These are phyloP conservation scores for Dryas iulia DNA, from an alignment of 1,140 invertebrate genomes.

Conservation along the genomic window DNA sequence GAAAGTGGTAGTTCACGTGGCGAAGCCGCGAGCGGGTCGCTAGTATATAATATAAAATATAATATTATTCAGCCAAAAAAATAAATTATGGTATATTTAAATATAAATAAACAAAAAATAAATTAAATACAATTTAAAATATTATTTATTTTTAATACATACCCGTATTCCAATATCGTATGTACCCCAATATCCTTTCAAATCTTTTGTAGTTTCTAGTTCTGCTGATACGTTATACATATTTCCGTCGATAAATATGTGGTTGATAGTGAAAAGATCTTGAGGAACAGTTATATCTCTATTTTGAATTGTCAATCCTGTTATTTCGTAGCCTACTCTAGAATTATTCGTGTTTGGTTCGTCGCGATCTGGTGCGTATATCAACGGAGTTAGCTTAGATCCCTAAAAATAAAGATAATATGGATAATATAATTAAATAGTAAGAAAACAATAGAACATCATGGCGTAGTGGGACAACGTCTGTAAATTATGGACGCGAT, in stretches of 20 bases:
- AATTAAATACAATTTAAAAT: no score
- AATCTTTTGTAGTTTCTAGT: slow-evolving; percentile 57
- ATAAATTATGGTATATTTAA: no score
- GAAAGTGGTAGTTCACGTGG: no score
- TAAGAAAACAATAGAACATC: no score
- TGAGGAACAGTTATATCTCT: slow-evolving; percentile 48
- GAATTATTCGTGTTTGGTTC: slow-evolving; percentile 77
- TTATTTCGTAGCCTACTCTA: slow-evolving; percentile 70
- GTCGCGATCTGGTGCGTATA: slow-evolving; percentile 76
- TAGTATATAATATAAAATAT: no score
- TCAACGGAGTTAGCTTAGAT: slow-evolving; percentile 42
- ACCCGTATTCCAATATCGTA: slow-evolving; percentile 74
- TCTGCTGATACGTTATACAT: slow-evolving; percentile 47
- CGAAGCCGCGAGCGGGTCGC: no score
- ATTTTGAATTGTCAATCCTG: slow-evolving; percentile 41
- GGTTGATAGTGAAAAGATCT: slow-evolving; percentile 68
- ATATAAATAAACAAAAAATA: no score
- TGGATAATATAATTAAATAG: neutral
- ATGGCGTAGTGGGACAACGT: no score
- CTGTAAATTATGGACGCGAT: no score
- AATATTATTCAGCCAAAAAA: no score
- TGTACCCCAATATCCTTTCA: slow-evolving; percentile 79
- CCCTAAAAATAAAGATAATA: slow-evolving; percentile 42
- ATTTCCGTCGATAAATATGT: slow-evolving; percentile 24
- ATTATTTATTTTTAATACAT: slow-evolving; percentile 38